These are phyloP conservation scores for Macaria notata DNA, from an alignment of 2,888 invertebrate genomes.

Conservation along the genomic window DNA sequence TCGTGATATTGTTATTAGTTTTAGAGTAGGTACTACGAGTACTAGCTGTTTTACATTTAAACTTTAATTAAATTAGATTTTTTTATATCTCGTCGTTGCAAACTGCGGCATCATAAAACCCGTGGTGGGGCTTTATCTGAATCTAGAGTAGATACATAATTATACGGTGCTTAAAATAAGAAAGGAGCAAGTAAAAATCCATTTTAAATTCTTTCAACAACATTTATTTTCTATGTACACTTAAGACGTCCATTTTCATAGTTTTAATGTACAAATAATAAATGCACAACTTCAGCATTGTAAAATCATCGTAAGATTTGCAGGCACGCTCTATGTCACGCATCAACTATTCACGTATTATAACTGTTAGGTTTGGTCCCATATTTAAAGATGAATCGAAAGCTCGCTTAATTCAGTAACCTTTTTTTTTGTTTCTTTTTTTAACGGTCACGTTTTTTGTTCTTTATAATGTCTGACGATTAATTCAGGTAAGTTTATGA, in stretches of 20 bases:
- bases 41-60: too few species aligned
- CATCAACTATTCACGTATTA: constrained; percentile 39
- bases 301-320: constrained; percentile 60
- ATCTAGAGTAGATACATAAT: too few species aligned
- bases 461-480: too few species aligned
- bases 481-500: not conserved
- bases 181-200: constrained; percentile 31
- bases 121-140: too few species aligned
- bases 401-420: constrained; percentile 36
- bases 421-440: too few species aligned
- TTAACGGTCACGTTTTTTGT: too few species aligned
- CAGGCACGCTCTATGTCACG: constrained; percentile 58
- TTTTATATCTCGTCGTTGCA: too few species aligned
- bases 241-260: constrained; percentile 66
- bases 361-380: constrained; percentile 67
- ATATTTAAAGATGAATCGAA: constrained; percentile 49
- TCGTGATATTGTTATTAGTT: too few species aligned
- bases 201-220: constrained; percentile 58
- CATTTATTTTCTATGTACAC: constrained; percentile 80
- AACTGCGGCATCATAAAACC: too few species aligned
- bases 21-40: too few species aligned
- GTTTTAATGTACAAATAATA: constrained; percentile 75
- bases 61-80: too few species aligned
- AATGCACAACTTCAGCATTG: constrained; percentile 82
- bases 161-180: too few species aligned